Conservation (phyloP, 2,888 invertebrate genomes). For the Dexiosoma caninum region DNA sequence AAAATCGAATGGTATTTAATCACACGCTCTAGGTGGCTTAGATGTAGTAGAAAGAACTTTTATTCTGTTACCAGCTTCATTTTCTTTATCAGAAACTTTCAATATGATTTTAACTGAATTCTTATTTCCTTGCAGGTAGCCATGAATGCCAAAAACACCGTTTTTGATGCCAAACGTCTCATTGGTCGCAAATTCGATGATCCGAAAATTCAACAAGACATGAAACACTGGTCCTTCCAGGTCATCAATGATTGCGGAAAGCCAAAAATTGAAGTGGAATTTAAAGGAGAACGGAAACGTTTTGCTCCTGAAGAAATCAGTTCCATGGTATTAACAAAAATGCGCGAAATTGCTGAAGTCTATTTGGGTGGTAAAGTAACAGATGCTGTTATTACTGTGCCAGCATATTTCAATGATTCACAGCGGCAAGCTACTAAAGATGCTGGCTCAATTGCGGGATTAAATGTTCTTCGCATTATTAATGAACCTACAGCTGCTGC, state of each 20-base stretch:
- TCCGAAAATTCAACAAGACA: slow-evolving; percentile 86
- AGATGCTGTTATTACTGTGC: slow-evolving; percentile 90
- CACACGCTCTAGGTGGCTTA: too few relatives aligned
- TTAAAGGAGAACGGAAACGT: slow-evolving; percentile 85
- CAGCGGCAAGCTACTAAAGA: slow-evolving; percentile 93
- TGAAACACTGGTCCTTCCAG: slow-evolving; percentile 90
- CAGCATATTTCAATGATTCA: slow-evolving; percentile 90
- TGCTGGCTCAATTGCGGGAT: slow-evolving; percentile 89
- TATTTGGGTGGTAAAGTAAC: slow-evolving; percentile 85
- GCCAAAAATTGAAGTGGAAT: slow-evolving; percentile 86
- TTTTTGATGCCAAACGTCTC: slow-evolving; percentile 89
- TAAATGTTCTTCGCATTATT: slow-evolving; percentile 92
- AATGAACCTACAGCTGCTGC: slow-evolving; percentile 95
- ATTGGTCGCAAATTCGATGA: slow-evolving; percentile 91
- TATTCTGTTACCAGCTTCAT: too few relatives aligned
- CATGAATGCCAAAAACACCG: slow-evolving; percentile 89
- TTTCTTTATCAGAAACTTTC: too few relatives aligned
- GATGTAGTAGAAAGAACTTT: too few relatives aligned
- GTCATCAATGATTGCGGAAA: slow-evolving; percentile 82
- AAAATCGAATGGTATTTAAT: too few relatives aligned
- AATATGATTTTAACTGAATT: too few relatives aligned
- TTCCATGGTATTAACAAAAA: slow-evolving; percentile 90
- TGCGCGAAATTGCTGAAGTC: slow-evolving; percentile 88
- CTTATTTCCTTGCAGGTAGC: slow-evolving; percentile 80
- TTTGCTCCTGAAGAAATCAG: slow-evolving; percentile 91